Conservation (phyloP, 2,888 invertebrate species). For the Marasmarcha lunaedactyla region DNA sequence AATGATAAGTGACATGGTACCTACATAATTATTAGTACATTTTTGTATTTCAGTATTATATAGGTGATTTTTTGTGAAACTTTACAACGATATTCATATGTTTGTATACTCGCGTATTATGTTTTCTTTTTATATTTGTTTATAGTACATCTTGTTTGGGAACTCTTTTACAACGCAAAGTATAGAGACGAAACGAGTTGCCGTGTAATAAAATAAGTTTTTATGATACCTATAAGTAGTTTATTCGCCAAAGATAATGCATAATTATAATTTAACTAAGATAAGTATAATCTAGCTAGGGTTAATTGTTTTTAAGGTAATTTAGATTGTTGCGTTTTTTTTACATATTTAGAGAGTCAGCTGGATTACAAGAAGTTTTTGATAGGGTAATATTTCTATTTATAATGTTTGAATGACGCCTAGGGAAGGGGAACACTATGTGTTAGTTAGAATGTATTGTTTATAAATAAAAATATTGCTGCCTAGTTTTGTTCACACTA, state of each 20-base stretch:
- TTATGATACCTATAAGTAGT: constrained; percentile 54
- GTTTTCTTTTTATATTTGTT: constrained; percentile 20
- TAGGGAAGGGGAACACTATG: too few species aligned
- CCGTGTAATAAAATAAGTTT: constrained; percentile 23
- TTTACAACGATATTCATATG: constrained; percentile 62
- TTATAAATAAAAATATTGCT: too few species aligned
- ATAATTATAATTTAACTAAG: constrained; percentile 38
- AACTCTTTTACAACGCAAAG: too few species aligned
- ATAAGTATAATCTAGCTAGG: constrained; percentile 24
- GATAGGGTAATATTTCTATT: too few species aligned
- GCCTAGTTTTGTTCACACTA: too few species aligned
- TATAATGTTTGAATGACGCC: too few species aligned
- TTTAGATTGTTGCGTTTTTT: constrained; percentile 13
- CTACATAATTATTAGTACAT: constrained; percentile 19
- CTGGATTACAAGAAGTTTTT: too few species aligned
- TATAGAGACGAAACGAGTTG: too few species aligned
- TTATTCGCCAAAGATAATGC: constrained; percentile 68
- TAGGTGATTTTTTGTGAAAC: constrained; percentile 52
- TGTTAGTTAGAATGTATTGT: too few species aligned
- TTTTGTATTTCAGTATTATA: constrained; percentile 43
- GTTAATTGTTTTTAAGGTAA: constrained; percentile 18
- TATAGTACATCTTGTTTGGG: constrained; percentile 1
- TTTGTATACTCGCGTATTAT: constrained; percentile 30
- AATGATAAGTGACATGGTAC: too few species aligned
- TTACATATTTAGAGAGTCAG: too few species aligned